Evolutionary conservation across 2,888 invertebrate species (phyloP).

Genomic region (Schizotus pectinicornis): DNA sequence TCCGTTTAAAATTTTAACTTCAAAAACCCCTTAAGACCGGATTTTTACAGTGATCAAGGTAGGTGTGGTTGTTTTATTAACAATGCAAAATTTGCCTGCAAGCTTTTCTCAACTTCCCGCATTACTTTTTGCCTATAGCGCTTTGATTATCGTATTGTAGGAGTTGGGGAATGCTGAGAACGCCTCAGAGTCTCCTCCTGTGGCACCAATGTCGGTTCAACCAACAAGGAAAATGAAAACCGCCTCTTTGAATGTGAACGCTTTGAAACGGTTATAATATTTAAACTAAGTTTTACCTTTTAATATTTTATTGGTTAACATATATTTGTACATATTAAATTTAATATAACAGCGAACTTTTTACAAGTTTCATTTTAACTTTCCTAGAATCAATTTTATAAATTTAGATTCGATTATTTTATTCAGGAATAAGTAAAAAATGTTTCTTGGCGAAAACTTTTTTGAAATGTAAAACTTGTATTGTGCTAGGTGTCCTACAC

Average conservation of each 20-base stretch:
- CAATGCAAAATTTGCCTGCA: slow-evolving; percentile 13
- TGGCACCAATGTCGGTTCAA: slow-evolving; percentile 84
- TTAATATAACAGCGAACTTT: slow-evolving; percentile 38
- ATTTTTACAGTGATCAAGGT: neutral
- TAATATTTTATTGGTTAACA: slow-evolving; percentile 48
- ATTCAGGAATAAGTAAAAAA: slow-evolving; percentile 34
- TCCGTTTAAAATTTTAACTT: slow-evolving; percentile 18
- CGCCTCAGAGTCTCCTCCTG: slow-evolving; percentile 61
- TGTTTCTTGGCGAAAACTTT: neutral
- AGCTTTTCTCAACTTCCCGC: neutral
- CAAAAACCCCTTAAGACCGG: slow-evolving; percentile 5
- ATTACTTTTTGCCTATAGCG: neutral
- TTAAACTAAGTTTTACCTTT: slow-evolving; percentile 43
- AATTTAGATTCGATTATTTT: slow-evolving; percentile 21
- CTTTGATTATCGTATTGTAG: slow-evolving; percentile 59
- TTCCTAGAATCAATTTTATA: slow-evolving; percentile 16
- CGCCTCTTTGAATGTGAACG: slow-evolving; percentile 68
- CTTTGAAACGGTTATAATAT: slow-evolving; percentile 60
- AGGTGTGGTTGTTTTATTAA: slow-evolving; percentile 8
- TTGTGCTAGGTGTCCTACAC: slow-evolving; percentile 20
- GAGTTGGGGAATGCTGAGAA: slow-evolving; percentile 72
- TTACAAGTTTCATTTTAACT: slow-evolving; percentile 34
- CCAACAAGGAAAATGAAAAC: slow-evolving; percentile 80
- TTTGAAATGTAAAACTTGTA: slow-evolving; percentile 13
- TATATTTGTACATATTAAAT: slow-evolving; percentile 51